Conservation (phyloP, 2,888 invertebrate species). For the Venusia cambrica region DNA sequence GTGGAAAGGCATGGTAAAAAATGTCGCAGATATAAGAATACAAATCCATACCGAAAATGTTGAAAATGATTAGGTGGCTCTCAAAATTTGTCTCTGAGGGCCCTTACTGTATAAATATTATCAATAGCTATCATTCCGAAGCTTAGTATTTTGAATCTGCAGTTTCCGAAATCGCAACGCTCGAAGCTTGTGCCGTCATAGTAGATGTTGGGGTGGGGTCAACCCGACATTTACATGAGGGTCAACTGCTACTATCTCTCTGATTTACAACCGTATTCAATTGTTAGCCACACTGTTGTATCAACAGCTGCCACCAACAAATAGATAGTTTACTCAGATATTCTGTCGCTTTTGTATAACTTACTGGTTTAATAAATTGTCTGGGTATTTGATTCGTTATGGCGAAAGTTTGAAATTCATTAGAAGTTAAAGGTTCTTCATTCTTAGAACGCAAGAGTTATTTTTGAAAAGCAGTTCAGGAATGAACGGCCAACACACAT, state of each 20-base stretch:
- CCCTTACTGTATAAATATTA: conserved; percentile 1
- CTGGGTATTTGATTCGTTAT: conserved; percentile 15
- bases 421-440: too few species aligned
- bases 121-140: background rate
- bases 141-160: conserved; percentile 1
- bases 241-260: conserved; percentile 66
- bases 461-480: too few species aligned
- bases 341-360: conserved; percentile 29
- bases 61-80: too few species aligned
- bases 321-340: conserved; percentile 53
- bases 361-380: conserved; percentile 25
- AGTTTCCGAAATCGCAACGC: conserved; percentile 32
- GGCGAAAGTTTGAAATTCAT: too few species aligned
- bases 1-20: too few species aligned
- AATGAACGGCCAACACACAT: too few species aligned
- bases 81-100: too few species aligned
- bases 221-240: conserved; percentile 67
- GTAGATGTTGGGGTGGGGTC: conserved; percentile 50
- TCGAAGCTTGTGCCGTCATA: conserved; percentile 43
- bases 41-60: too few species aligned
- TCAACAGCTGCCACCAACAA: conserved; percentile 68
- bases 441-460: too few species aligned
- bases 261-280: conserved; percentile 77
- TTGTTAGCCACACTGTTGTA: conserved; percentile 71
- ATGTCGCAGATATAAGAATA: too few species aligned